Base-by-base conservation (phyloP, 2,888 invertebrate species). In the Andrena dorsata region DNA sequence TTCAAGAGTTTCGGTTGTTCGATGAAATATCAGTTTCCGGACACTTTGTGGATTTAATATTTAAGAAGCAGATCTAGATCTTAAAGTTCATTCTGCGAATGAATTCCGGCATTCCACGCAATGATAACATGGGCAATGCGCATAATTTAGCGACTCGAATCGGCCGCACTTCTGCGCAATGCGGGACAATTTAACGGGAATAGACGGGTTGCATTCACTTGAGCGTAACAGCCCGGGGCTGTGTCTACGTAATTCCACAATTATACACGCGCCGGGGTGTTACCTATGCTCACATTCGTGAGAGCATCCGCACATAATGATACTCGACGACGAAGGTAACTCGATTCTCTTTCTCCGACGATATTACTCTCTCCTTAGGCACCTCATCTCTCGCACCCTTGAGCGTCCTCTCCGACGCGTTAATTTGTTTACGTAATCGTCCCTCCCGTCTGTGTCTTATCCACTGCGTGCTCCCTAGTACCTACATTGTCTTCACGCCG, bases 361-460 rank as follows among this genome's bases (percentile, higher is more conserved):
- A 30, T 60, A 20, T 65, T 69, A 20, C 61, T 60, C 49, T 56
- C 32, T 75, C 70, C 71, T 60, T 32, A 10, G 23, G 16, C 32
- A 7, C n/a, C 23, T 20, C 65, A 41, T 41, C 47, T 30, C 51
- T 35, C 41, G 51, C 47, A 35, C 60, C 56, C 61, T 16, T 28
- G 20, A 77, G 41, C 41, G 47, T 74, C 63, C 72, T 51, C 28
- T 41, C 56, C 28, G 66, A 75, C 71, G 76, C 81, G 81, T 78
- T 90, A 90, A 90, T 90, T 90, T 90, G 83, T 86, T 90, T 86
- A 88, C 85, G 86, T 81, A 87, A 90, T 90, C 85, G 80, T 72
- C 68, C 81, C 80, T 75, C 83, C 73, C 56, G 60, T 70, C 65
- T 81, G 65, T 56, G 76, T 66, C 73, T 80, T 75, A 63, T 51